Conservation (phyloP, 2,888 invertebrate genomes). For the Ochlodes sylvanus region DNA sequence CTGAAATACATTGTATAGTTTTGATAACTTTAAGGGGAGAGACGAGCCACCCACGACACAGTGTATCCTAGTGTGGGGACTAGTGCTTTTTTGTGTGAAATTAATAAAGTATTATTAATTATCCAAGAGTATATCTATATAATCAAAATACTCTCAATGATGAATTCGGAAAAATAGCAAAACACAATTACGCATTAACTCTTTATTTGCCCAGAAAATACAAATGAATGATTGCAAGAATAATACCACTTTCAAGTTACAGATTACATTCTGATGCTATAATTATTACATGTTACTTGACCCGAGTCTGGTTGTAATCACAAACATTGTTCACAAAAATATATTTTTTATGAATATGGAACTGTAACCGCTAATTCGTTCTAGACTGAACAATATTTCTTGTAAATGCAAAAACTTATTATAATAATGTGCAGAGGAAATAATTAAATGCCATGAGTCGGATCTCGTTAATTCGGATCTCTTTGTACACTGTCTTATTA, state of each 20-base stretch:
- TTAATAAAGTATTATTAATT: no score
- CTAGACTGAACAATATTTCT: conserved; percentile 53
- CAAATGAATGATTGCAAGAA: conserved; percentile 81
- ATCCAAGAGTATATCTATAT: no score
- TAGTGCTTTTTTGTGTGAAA: no score
- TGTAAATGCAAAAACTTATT: conserved; percentile 49
- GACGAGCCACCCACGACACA: no score
- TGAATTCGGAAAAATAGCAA: conserved; percentile 43
- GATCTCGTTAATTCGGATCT: conserved; percentile 9
- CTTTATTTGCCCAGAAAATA: conserved; percentile 84
- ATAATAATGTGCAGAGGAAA: conserved; percentile 38
- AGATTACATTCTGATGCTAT: conserved; percentile 56
- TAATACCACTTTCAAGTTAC: conserved; percentile 66
- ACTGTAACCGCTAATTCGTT: conserved; percentile 68
- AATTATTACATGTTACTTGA: conserved; percentile 52
- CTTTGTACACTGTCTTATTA: conserved; percentile 29
- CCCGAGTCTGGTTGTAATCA: conserved; percentile 58
- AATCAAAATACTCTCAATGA: no score
- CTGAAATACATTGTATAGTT: no score
- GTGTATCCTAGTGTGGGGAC: no score
- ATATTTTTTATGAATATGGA: conserved; percentile 73
- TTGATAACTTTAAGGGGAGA: no score
- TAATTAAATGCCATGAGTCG: conserved; percentile 47
- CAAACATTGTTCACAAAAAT: conserved; percentile 79
- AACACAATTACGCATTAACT: conserved; percentile 73